Percentiles rank a stretch among this genome's conserved stretches.
phyloP scores from a whole-genome alignment of 2,113 vertebrate genomes.

The Neotragus pygmaeus region DNA sequence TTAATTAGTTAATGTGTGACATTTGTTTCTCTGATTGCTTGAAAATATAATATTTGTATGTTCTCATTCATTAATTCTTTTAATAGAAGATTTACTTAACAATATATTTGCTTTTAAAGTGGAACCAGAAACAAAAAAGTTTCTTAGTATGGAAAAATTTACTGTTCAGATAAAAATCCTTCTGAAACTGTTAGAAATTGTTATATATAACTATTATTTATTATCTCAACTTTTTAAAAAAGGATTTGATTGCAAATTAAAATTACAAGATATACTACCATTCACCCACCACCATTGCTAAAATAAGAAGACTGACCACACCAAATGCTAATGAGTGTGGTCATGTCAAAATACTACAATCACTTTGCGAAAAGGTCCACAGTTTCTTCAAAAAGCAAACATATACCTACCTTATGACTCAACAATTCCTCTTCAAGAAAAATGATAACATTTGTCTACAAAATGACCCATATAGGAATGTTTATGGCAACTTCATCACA shows the following conservation, averaged over 20 bases:
- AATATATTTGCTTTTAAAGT: neutral
- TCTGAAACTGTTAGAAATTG: neutral
- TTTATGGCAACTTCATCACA: neutral
- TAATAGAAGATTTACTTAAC: neutral
- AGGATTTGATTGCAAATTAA: neutral
- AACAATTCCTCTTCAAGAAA: neutral
- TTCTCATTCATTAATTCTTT: neutral
- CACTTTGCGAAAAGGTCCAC: neutral
- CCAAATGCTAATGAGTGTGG: neutral
- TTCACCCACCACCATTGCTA: neutral
- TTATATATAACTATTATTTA: neutral
- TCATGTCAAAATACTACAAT: neutral
- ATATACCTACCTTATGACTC: neutral
- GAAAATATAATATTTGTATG: neutral
- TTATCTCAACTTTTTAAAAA: neutral
- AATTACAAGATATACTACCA: neutral
- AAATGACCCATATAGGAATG: neutral
- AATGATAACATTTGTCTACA: neutral
- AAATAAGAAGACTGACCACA: neutral
- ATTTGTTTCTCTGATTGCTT: neutral
- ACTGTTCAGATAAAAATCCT: neutral
- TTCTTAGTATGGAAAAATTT: neutral
- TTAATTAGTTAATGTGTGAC: neutral
- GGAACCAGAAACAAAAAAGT: neutral
- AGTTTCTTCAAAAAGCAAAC: neutral